phyloP scores from a whole-genome alignment of 2,113 vertebrate species.

The Gavialis gangeticus region DNA sequence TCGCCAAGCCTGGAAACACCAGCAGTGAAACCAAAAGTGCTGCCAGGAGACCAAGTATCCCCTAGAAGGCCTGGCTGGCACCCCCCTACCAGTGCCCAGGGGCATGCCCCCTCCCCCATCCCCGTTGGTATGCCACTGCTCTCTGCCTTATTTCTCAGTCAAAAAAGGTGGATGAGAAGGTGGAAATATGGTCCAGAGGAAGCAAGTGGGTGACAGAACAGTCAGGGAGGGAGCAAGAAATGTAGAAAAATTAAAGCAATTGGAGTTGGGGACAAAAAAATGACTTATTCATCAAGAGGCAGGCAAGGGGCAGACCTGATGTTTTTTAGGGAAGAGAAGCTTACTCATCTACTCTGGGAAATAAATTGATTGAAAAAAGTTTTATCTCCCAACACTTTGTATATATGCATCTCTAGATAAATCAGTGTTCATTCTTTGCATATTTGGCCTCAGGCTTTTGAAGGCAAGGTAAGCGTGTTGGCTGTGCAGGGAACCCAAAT shows the following conservation, averaged over 20 bases:
- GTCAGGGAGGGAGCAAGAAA: not conserved
- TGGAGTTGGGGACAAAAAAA: not conserved
- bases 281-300: not conserved
- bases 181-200: not conserved
- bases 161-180: not conserved
- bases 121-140: not conserved
- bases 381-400: not conserved
- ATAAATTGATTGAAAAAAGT: not conserved
- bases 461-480: not conserved
- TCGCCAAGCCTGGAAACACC: too few relatives aligned
- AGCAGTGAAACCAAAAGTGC: too few relatives aligned
- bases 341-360: not conserved
- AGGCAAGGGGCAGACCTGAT: not conserved
- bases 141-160: rapidly evolving
- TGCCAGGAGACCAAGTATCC: too few relatives aligned
- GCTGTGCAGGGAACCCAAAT: not conserved
- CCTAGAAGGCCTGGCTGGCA: too few relatives aligned
- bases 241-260: rapidly evolving
- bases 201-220: not conserved
- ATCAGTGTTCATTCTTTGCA: not conserved
- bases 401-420: not conserved
- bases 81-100: too few relatives aligned
- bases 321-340: not conserved
- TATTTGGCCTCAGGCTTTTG: conserved; percentile 14
- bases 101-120: too few relatives aligned